phyloP scores from a whole-genome alignment of 1,140 invertebrate species.

The Muscidifurax raptorellus region DNA sequence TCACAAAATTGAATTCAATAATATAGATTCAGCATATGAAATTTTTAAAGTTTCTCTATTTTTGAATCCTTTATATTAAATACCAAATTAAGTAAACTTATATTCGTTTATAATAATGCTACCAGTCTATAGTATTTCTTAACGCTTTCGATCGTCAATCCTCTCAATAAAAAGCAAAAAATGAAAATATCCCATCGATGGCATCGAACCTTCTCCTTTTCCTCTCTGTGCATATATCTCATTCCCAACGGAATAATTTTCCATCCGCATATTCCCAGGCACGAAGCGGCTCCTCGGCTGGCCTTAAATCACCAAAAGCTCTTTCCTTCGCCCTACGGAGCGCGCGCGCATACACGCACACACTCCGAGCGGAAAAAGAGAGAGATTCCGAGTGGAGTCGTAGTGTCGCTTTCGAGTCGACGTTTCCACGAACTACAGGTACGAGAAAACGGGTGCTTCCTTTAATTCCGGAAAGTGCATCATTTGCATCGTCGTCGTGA shows the following conservation, averaged over 20 bases:
- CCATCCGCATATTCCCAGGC: background rate
- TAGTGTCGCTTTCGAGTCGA: conserved; percentile 50
- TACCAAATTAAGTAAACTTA: no score
- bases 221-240: background rate
- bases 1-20: no score
- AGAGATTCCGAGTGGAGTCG: conserved; percentile 41
- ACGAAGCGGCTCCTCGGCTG: background rate
- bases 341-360: no score
- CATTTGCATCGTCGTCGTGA: conserved; percentile 68
- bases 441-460: conserved; percentile 22
- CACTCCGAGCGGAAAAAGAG: conserved; percentile 24
- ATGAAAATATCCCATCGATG: no score
- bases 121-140: no score
- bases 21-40: no score
- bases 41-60: no score
- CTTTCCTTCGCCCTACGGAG: background rate
- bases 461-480: conserved; percentile 74
- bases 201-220: no score
- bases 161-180: no score
- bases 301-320: conserved; percentile 41
- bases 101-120: no score
- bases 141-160: no score
- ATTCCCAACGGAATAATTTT: conserved; percentile 19
- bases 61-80: no score
- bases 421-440: conserved; percentile 37